A percentile compares a stretch with the other conserved stretches of the same genome.
Evolutionary conservation across 2,888 invertebrate genomes (phyloP).

Genomic region (Mythimna pallens): DNA sequence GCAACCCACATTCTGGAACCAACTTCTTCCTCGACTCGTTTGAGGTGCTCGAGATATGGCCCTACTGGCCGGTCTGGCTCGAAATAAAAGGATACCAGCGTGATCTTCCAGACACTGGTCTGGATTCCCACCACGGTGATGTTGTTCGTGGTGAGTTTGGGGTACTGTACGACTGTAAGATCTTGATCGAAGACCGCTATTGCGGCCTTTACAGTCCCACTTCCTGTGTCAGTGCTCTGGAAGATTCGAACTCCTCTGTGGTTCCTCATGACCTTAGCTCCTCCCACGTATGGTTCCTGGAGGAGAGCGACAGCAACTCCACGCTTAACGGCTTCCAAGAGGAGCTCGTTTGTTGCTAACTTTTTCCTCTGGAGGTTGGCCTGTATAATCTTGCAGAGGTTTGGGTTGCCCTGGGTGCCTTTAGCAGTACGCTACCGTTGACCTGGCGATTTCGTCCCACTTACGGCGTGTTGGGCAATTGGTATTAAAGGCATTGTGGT

Average conservation of each 20-base stretch:
- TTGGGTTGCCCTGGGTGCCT: neutral
- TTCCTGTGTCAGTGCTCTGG: neutral
- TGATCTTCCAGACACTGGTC: slow-evolving; percentile 11
- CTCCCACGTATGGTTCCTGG: neutral
- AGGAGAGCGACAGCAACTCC: neutral
- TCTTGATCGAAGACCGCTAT: neutral
- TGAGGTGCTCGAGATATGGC: slow-evolving; percentile 6
- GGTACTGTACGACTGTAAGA: too few relatives aligned
- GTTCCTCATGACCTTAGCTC: neutral
- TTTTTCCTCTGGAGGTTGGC: slow-evolving; percentile 1
- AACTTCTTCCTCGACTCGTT: neutral
- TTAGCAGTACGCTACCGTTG: neutral
- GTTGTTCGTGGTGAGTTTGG: too few relatives aligned
- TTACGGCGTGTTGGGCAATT: neutral
- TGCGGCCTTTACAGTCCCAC: slow-evolving; percentile 3
- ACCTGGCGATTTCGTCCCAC: neutral
- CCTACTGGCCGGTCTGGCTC: slow-evolving; percentile 7
- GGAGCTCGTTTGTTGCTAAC: neutral
- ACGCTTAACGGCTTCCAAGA: neutral
- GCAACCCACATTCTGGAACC: too few relatives aligned
- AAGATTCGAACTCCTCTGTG: neutral
- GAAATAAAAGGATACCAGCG: slow-evolving; percentile 6
- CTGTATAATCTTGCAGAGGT: neutral
- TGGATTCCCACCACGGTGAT: neutral
- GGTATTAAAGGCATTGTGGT: too few relatives aligned